phyloP scores from a whole-genome alignment of 2,113 vertebrate species.

The Sinosuthora webbiana region DNA sequence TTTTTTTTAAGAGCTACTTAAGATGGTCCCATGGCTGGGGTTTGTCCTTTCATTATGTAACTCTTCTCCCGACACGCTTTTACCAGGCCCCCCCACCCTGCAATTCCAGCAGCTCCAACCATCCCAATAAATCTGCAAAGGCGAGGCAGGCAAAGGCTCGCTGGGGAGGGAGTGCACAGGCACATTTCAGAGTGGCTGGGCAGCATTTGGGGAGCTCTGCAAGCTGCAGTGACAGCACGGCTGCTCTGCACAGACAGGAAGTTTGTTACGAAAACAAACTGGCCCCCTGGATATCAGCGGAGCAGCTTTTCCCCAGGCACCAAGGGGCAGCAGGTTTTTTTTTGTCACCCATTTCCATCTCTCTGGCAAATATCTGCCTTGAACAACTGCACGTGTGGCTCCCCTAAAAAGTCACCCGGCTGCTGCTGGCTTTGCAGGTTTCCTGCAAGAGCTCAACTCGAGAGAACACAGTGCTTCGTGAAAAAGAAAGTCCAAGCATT shows the following conservation, averaged over 20 bases:
- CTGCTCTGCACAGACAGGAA: constrained; percentile 69
- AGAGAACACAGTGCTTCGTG: not conserved
- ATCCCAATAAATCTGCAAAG: constrained; percentile 48
- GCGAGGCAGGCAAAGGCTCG: constrained; percentile 27
- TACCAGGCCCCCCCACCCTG: constrained; percentile 22
- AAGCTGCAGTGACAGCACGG: constrained; percentile 67
- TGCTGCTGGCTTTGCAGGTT: not conserved
- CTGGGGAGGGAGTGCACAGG: constrained; percentile 39
- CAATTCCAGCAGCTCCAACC: constrained; percentile 28
- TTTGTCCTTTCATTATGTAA: constrained; percentile 48
- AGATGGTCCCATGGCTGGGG: not conserved
- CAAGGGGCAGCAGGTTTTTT: not conserved
- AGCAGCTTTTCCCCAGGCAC: constrained; percentile 51
- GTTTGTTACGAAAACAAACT: constrained; percentile 70
- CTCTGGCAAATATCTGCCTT: not conserved
- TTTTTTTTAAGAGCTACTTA: not conserved
- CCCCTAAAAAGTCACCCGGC: not conserved
- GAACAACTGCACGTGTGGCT: not conserved
- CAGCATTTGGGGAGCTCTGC: constrained; percentile 57
- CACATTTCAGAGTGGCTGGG: constrained; percentile 49
- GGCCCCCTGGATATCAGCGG: constrained; percentile 66
- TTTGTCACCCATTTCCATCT: not conserved
- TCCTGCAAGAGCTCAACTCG: not conserved
- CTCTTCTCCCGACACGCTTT: constrained; percentile 38
- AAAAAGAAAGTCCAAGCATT: constrained; percentile 54